Evolutionary conservation across 2,888 invertebrate species (phyloP), one percentile per base, ranked within the genome.

Genomic region (Drosophila limbata): DNA sequence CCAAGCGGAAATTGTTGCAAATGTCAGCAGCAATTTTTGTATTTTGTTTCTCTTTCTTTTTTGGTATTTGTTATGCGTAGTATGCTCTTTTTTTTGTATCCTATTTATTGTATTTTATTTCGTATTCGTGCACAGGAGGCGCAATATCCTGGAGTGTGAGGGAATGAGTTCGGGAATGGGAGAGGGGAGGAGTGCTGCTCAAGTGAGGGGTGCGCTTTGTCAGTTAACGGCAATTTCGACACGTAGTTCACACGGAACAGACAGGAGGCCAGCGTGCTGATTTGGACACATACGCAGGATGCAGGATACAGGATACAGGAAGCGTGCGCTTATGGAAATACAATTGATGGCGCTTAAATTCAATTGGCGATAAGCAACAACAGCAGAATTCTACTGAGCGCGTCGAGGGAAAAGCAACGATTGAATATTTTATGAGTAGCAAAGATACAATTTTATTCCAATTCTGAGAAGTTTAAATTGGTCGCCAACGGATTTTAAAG

Each of bases 1-100:
- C 83, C 65, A 77, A 85, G 60, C 85, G 85, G 83, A 85, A 84
- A 87, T 87, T 83, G 85, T 87, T 84, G 88, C 85, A 83, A 83
- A 69, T 85, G 85, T 85, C 88, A 85, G 88, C 85, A 84, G 21
- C 66, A 65, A 74, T 76, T 71, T 77, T 31, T 48, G 10, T 42
- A 25, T 56, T 50, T 42, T 35, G 67, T 39, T 64, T 47, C 39
- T 61, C 60, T 17, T 39, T 51, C 53, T 64, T 50, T 51, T 51
- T 50, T 31, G 21, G 48, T 8, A 33, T 4, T 55, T 53, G 44
- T 17, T 47, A 47, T 57, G 56, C 69, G 73, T 73, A 62, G 67
- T 73, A 59, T 70, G 77, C 61, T 69, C 66, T 59, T 67, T 68
- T 73, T 62, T 55, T 64, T 64, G 28, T 28, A 59, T 47, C 56